Base-by-base conservation (phyloP, 2,113 vertebrate species). In the Pyrgilauda ruficollis region DNA sequence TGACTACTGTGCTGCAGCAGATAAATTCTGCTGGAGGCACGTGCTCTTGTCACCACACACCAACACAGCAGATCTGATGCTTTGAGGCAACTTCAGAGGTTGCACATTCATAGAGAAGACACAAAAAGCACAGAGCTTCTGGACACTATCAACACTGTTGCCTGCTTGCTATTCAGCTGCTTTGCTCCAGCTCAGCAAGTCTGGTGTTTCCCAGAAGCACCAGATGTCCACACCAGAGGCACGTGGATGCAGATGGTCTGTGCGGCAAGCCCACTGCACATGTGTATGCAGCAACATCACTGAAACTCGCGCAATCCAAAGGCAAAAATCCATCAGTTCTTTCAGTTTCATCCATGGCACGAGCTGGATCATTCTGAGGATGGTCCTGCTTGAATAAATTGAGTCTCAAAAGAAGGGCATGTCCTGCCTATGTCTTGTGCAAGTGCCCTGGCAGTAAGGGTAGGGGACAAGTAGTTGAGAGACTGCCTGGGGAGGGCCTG, bases 1-100 rank as follows among this genome's bases (percentile, higher is more conserved):
- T 83, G 58, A 85, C 96, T 97, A 92, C 95, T n/a, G 89, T 86
- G 61, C 91, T 94, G 64, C 83, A 89, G 94, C 61, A 92, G 89
- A 90, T 78, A 80, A 94, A 93, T 90, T 59, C 76, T 89, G 79
- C 80, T 63, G 86, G 39, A 95, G 64, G 73, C 89, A 87, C 2
- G 17, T 72, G 86, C 94, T 89, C 35, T 87, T 95, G 80, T 95
- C 95, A 91, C 80, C 86, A 78, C 1, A 2, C 68, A 92, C 80
- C 83, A 72, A 2, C 44, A 43, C 2, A 88, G 88, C 64, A 84
- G 72, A 50, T 86, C 49, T 52, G 52, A 39, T 72, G 73, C 64
- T 89, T 69, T 86, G 68, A 76, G 88, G 59, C 59, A 90, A 35
- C 79, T 92, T 93, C 63, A 90, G 75, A 87, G 70, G 49, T 44